A percentile compares a stretch with the other conserved stretches of the same genome.
phyloP scores from a whole-genome alignment of 2,888 invertebrate genomes.

The Parnassius apollo region DNA sequence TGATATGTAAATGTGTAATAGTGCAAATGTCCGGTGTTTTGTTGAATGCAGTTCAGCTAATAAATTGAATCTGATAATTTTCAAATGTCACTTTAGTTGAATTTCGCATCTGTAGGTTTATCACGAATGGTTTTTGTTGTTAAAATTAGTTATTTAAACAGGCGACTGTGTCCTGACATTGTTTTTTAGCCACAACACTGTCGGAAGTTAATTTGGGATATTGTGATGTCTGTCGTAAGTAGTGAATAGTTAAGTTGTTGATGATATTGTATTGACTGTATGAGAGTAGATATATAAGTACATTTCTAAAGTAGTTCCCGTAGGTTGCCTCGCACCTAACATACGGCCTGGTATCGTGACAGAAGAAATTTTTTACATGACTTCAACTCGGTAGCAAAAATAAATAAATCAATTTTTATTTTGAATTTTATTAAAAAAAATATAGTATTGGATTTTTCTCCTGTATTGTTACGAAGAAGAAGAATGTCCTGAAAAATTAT shows the following conservation, averaged over 20 bases:
- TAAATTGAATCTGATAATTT: neutral
- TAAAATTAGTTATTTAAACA: neutral
- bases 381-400: no score
- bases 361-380: neutral
- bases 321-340: slow-evolving; percentile 56
- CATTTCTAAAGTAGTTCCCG: slow-evolving; percentile 71
- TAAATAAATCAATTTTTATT: no score
- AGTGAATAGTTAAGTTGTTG: slow-evolving; percentile 72
- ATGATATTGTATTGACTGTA: slow-evolving; percentile 63
- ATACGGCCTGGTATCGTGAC: slow-evolving; percentile 14
- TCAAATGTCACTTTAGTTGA: neutral
- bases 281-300: slow-evolving; percentile 61
- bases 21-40: slow-evolving; percentile 2
- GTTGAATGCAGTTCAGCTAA: neutral
- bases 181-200: slow-evolving; percentile 27
- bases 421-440: no score
- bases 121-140: neutral
- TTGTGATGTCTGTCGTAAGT: slow-evolving; percentile 69
- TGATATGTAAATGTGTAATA: slow-evolving; percentile 38
- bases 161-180: neutral
- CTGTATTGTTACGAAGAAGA: no score
- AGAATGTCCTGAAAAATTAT: no score
- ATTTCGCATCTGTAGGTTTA: neutral
- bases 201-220: slow-evolving; percentile 45
- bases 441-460: no score